phyloP scores from a whole-genome alignment of 2,888 invertebrate genomes.

The Plebejus argus region DNA sequence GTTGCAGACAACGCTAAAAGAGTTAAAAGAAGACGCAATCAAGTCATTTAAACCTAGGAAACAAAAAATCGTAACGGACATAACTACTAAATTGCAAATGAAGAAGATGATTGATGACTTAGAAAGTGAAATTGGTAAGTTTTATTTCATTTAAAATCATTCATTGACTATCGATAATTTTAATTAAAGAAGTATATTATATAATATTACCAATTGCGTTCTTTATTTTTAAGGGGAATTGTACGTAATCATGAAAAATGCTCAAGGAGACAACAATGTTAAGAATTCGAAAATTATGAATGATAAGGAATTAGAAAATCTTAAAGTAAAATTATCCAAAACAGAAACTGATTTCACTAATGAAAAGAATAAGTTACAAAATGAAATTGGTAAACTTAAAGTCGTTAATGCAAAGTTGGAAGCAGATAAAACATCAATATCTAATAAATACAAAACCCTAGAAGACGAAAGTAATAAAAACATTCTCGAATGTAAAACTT shows the following conservation, averaged over 20 bases:
- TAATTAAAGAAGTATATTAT: neutral
- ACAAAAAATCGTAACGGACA: constrained; percentile 87
- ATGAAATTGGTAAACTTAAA: constrained; percentile 76
- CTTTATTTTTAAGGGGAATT: constrained; percentile 74
- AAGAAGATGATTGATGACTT: constrained; percentile 93
- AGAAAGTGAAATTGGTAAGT: constrained; percentile 90
- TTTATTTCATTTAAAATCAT: neutral
- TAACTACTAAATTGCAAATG: constrained; percentile 86
- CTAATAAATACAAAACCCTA: constrained; percentile 58
- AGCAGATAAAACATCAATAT: constrained; percentile 66
- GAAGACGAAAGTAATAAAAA: constrained; percentile 68
- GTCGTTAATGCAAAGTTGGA: constrained; percentile 74
- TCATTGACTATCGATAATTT: neutral
- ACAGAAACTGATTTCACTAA: constrained; percentile 75
- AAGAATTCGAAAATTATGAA: constrained; percentile 70
- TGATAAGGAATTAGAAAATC: constrained; percentile 77
- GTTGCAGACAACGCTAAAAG: constrained; percentile 83
- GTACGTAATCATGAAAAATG: constrained; percentile 82
- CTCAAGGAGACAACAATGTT: constrained; percentile 76
- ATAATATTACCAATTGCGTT: neutral
- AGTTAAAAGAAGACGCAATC: constrained; percentile 83
- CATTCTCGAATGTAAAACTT: constrained; percentile 70
- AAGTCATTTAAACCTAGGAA: constrained; percentile 84
- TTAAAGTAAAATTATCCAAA: constrained; percentile 73
- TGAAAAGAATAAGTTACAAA: constrained; percentile 74